Evolutionary conservation across 2,888 invertebrate species (phyloP), one percentile per base, ranked within the genome.

Genomic region (Linnaemya vulpina): DNA sequence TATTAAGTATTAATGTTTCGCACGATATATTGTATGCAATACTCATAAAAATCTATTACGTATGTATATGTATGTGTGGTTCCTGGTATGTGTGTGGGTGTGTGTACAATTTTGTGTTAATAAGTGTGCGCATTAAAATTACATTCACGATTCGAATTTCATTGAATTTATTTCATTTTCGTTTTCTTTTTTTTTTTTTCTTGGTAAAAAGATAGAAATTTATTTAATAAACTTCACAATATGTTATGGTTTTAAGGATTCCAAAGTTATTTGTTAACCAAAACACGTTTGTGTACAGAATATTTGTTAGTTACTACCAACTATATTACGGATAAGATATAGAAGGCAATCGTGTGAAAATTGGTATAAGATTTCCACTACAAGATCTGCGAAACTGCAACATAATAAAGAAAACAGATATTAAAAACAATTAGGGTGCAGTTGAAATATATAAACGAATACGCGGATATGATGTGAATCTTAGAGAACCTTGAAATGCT

Each of bases 1-100:
- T 76, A 71, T 76, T 82, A 82, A 70, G 58, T 77, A 77, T 71
- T 82, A 70, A 82, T 71, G 71, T 8, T 20, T 63, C 40, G 20
- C 51, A 20, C 17, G 10, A 17, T 20, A 9, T 30, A 51, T 1
- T 3, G 20, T 20, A 51, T 51, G 8, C 51, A 4, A 0, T 3
- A 51, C 10, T 3, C 10, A 17, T 20, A 51, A 10, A 51, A 20
- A 51, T 51, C 11, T 51, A 51, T 51, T 51, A 51, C 11, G 20
- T 51, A 10, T 30, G 5, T 30, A 2, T 30, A 30, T 30, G 30
- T 30, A 30, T 30, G 30, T 10, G 1, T 51, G 11, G 1, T 3
- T 40, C 7, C 9, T 3, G 3, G 8, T 40, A 9, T 11, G 11
- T 40, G 40, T 40, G 11, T 40, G 11, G 11, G 11, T 11, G 40